A percentile compares a stretch with the other conserved stretches of the same genome.
Evolutionary conservation across 1,140 invertebrate genomes (phyloP).

Genomic region (Prorops nasuta): DNA sequence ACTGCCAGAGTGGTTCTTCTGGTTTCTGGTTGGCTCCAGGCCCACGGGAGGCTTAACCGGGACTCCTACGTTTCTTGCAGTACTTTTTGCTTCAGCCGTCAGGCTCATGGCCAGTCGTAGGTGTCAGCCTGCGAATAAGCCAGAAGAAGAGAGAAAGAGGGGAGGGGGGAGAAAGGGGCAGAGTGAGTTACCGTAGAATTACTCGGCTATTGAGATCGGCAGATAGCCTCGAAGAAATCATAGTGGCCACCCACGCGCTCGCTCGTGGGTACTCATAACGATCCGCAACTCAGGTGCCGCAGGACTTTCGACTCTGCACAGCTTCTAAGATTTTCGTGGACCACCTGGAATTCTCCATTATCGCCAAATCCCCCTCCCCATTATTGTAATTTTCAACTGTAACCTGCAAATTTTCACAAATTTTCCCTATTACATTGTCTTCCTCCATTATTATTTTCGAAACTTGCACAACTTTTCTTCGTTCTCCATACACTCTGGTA

Average conservation of each 20-base stretch:
- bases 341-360: too few relatives aligned
- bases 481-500: too few relatives aligned
- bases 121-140: neutral
- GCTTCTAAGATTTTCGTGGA: too few relatives aligned
- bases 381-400: too few relatives aligned
- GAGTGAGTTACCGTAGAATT: constrained; percentile 38
- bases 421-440: too few relatives aligned
- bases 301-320: too few relatives aligned
- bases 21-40: constrained; percentile 54
- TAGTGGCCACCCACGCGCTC: constrained; percentile 55
- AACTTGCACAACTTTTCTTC: too few relatives aligned
- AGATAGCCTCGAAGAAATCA: constrained; percentile 51
- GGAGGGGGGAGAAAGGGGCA: neutral
- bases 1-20: constrained; percentile 47
- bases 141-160: constrained; percentile 1
- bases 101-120: constrained; percentile 31
- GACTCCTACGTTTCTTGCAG: constrained; percentile 21
- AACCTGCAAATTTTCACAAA: too few relatives aligned
- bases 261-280: constrained; percentile 23
- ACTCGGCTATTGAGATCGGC: constrained; percentile 51
- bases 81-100: constrained; percentile 28
- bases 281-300: too few relatives aligned
- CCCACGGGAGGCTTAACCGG: constrained; percentile 52
- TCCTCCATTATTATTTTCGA: too few relatives aligned
- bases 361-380: too few relatives aligned